Percentiles rank a stretch among this genome's conserved stretches.
phyloP scores from a whole-genome alignment of 1,140 invertebrate species.

The Trichonephila clavipes region DNA sequence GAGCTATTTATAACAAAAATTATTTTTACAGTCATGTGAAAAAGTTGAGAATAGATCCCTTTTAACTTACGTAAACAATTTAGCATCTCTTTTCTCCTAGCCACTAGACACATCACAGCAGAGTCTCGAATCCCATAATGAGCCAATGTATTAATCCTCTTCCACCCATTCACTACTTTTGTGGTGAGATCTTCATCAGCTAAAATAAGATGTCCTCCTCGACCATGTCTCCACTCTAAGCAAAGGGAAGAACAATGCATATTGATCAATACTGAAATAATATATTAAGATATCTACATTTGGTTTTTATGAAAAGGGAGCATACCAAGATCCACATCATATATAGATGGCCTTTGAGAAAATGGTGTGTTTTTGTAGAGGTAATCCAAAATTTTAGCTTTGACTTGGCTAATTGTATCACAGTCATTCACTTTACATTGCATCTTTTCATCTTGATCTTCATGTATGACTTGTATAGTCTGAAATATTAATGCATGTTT shows the following conservation, averaged over 20 bases:
- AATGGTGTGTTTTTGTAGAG: conserved; percentile 98
- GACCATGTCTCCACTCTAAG: conserved; percentile 94
- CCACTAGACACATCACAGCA: conserved; percentile 95
- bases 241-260: neutral
- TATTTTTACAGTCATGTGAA: too few relatives aligned
- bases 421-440: conserved; percentile 98
- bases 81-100: conserved; percentile 88
- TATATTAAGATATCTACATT: neutral
- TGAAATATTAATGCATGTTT: conserved; percentile 77
- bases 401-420: conserved; percentile 99
- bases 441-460: conserved; percentile 96
- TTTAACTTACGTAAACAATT: conserved; percentile 61
- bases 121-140: conserved; percentile 97
- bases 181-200: conserved; percentile 96
- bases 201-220: conserved; percentile 93
- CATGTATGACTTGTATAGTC: conserved; percentile 95
- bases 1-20: too few relatives aligned
- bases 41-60: too few relatives aligned
- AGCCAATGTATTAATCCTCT: conserved; percentile 93
- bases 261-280: neutral
- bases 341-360: conserved; percentile 92
- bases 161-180: conserved; percentile 90
- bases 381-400: conserved; percentile 98
- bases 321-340: conserved; percentile 92
- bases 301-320: neutral